Conservation (phyloP, 2,113 vertebrate genomes). For the pig (Sus scrofa) region DNA sequence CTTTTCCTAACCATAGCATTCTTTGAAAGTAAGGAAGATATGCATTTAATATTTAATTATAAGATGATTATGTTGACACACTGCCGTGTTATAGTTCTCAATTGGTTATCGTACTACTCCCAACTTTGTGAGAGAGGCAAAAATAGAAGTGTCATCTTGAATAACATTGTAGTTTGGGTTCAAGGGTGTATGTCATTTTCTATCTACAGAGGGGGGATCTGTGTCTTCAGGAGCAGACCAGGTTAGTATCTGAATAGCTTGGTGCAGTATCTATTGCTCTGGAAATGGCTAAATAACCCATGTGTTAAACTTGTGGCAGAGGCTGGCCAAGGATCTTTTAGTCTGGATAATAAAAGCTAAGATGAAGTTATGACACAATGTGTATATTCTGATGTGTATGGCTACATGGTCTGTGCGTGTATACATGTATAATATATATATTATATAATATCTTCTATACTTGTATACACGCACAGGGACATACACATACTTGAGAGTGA, state of each 20-base stretch:
- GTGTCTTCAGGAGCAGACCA: background rate
- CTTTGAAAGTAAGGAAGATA: background rate
- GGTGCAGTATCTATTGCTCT: background rate
- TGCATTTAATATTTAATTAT: background rate
- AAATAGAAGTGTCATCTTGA: background rate
- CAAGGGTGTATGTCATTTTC: background rate
- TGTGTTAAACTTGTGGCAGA: background rate
- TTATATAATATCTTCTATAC: background rate
- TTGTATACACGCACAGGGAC: background rate
- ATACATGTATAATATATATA: background rate
- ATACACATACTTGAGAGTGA: background rate
- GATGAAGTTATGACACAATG: background rate
- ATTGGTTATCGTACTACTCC: background rate
- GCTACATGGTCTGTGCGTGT: background rate
- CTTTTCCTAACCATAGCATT: background rate
- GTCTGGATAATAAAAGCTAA: background rate
- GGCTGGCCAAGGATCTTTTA: background rate
- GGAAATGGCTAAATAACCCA: background rate
- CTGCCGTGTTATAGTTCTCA: background rate
- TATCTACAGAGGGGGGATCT: background rate
- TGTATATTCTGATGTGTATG: background rate
- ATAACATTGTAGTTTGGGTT: background rate
- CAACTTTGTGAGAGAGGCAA: background rate
- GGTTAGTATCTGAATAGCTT: background rate
- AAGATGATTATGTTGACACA: background rate